Conservation (phyloP, 2,888 invertebrate species). For the Camptogramma bilineatum region DNA sequence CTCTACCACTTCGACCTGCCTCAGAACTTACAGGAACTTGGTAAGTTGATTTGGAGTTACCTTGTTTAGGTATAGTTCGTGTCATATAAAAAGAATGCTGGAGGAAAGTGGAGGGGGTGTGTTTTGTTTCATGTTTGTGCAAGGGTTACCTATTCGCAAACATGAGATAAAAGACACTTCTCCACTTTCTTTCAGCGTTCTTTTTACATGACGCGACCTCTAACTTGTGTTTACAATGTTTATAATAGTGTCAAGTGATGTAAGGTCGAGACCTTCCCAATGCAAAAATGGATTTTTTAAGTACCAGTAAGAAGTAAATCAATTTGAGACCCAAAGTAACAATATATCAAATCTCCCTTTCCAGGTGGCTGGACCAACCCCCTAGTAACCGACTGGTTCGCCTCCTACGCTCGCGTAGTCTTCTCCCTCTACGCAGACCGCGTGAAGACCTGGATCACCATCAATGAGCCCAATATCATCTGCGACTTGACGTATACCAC, state of each 20-base stretch:
- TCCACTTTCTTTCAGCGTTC: no score
- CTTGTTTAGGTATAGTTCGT: no score
- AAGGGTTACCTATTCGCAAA: no score
- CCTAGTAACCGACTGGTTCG: constrained; percentile 85
- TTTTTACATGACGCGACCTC: no score
- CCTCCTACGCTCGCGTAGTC: constrained; percentile 85
- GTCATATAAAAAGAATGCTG: no score
- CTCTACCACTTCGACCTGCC: constrained; percentile 78
- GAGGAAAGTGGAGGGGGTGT: no score
- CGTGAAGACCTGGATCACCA: constrained; percentile 89
- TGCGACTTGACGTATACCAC: constrained; percentile 72
- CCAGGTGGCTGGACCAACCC: constrained; percentile 88
- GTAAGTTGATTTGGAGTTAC: constrained; percentile 69
- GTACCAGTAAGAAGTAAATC: no score
- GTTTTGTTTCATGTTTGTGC: no score
- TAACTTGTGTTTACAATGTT: neutral
- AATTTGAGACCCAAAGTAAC: neutral
- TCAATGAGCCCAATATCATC: constrained; percentile 87
- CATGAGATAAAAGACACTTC: no score
- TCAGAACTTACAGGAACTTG: constrained; percentile 77
- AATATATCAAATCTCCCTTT: constrained; percentile 62
- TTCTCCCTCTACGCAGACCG: constrained; percentile 85
- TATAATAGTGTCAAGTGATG: no score
- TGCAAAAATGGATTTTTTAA: no score
- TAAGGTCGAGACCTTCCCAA: no score